Base-by-base conservation (phyloP, 2,888 invertebrate species). In the Caenorhabditis panamensis region DNA sequence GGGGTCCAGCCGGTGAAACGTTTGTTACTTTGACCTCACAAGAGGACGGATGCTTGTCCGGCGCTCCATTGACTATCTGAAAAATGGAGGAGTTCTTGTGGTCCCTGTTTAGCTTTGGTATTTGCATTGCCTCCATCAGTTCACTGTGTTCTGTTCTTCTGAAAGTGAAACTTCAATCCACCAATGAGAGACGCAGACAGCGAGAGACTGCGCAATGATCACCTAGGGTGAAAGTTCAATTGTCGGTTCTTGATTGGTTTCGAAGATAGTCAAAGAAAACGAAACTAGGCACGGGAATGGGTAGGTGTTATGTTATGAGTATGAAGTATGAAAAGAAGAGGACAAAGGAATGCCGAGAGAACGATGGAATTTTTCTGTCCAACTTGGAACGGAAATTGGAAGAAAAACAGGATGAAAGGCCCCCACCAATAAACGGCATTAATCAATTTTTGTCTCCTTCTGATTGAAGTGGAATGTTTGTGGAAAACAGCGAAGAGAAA, bases 11-110 rank as follows among this genome's bases (percentile, higher is more conserved):
- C 28, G 80, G 73, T n/a, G 75, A 63, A 20, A 80, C 61, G 66
- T 81, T 81, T 22, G 77, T 77, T 44, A 81, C 68, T 68, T 81
- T 81, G 1, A 81, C 81, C 72, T 81, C 72, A 54, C 81, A 81
- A 31, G 76, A 63, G 13, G 76, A 71, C 56, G 81, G 81, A 62
- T 81, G 77, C 22, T 81, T 81, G 47, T 77, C 81, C 59, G 77
- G 59, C 31, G 72, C 72, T 53, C 81, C 81, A 67, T 81, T 81
- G 28, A 81, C 81, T 58, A 81, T 63, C 81, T 81, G 56, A 1
- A 62, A 54, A 13, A 51, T 8, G 22, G 6, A 9, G 20, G 22
- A 31, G 18, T 18, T 9, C 1, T 37, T 1, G 24, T 8, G 16
- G n/a, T 28, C 8, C 9, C 13, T 56, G n/a, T n/a, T n/a, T n/a